These are phyloP conservation scores for Grus americana DNA, from an alignment of 2,113 vertebrate species.

Conservation along the genomic window DNA sequence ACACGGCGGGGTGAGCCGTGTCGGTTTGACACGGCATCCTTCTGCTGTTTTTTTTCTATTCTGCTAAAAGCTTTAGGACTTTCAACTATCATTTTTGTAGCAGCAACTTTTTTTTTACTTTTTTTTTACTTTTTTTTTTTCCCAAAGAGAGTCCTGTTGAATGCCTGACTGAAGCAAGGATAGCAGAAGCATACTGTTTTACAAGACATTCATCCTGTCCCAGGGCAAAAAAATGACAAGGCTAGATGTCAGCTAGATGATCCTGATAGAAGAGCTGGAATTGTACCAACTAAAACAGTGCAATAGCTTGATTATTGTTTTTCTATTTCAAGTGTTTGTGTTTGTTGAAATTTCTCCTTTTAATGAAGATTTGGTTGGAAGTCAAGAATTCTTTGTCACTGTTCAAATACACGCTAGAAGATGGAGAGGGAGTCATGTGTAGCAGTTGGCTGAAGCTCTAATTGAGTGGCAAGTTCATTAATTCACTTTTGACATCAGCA, in stretches of 20 bases:
- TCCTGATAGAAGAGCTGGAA: background rate
- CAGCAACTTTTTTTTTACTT: background rate
- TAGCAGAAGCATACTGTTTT: background rate
- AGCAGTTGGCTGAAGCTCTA: background rate
- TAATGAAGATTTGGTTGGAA: slow-evolving; percentile 3
- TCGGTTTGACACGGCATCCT: background rate
- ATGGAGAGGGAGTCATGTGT: background rate
- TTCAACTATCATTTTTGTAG: background rate
- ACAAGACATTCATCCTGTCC: slow-evolving; percentile 5
- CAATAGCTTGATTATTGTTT: background rate
- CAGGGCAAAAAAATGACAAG: background rate
- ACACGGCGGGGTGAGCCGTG: accelerated
- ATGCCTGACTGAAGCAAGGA: background rate
- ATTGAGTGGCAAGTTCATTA: slow-evolving; percentile 45
- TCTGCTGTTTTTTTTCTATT: background rate
- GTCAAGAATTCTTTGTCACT: slow-evolving; percentile 1
- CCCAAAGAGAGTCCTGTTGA: background rate
- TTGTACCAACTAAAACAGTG: background rate
- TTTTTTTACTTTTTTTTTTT: background rate
- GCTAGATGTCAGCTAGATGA: slow-evolving; percentile 2
- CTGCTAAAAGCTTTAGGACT: background rate
- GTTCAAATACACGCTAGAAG: background rate
- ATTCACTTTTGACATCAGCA: slow-evolving; percentile 36
- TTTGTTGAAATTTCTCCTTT: slow-evolving; percentile 20
- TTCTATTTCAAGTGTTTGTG: background rate